Percentiles rank a stretch among this genome's conserved stretches.
phyloP scores from a whole-genome alignment of 2,113 vertebrate genomes.

The Leiothrix lutea region DNA sequence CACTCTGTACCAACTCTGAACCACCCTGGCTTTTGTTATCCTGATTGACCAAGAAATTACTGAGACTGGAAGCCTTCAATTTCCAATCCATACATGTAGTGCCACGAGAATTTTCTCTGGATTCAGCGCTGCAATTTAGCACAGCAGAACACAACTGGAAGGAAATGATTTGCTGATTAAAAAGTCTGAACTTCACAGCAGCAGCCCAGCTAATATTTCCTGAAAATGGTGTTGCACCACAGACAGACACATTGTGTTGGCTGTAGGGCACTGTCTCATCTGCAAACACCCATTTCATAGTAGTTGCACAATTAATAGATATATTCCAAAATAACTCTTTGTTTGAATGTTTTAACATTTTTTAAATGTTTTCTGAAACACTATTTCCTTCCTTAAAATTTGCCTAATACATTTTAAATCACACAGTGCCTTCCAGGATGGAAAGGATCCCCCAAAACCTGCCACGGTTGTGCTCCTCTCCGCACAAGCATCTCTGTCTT shows the following conservation, averaged over 20 bases:
- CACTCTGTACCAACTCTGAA: neutral
- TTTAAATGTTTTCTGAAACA: accelerated
- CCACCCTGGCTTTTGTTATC: neutral
- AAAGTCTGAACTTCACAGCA: conserved; percentile 6
- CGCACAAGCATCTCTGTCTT: neutral
- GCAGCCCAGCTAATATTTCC: neutral
- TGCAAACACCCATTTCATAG: neutral
- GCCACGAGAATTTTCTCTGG: neutral
- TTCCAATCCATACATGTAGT: neutral
- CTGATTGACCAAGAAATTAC: neutral
- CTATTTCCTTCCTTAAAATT: neutral
- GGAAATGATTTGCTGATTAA: neutral
- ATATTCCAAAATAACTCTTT: neutral
- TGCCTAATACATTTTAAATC: neutral
- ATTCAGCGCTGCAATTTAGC: neutral
- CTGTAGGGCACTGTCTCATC: neutral
- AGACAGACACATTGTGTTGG: neutral
- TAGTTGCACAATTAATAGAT: neutral
- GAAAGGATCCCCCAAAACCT: neutral
- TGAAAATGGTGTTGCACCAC: neutral
- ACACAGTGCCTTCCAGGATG: accelerated
- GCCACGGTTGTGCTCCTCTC: accelerated
- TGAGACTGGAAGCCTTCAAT: neutral
- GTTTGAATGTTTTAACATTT: neutral
- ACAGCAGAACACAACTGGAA: neutral